Evolutionary conservation across 2,113 vertebrate species (phyloP).

Genomic region (Chloroceryle aenea): DNA sequence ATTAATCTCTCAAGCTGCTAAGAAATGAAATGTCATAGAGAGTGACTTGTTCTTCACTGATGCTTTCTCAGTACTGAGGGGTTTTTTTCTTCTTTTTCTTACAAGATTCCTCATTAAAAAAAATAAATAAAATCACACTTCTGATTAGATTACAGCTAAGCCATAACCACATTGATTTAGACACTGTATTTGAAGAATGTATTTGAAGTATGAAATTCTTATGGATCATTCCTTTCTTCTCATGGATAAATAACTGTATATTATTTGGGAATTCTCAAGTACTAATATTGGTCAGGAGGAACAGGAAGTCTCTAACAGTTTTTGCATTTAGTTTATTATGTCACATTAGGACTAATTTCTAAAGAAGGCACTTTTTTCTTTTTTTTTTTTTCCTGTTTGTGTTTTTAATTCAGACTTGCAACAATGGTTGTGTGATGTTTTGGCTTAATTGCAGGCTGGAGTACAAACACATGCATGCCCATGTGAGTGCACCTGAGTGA

Average conservation of each 20-base stretch:
- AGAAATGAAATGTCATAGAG: constrained; percentile 72
- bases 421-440: neutral
- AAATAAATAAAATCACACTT: neutral
- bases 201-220: neutral
- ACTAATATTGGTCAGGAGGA: neutral
- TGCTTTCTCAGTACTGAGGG: neutral
- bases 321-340: neutral
- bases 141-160: neutral
- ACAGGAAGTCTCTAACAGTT: neutral
- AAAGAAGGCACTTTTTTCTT: neutral
- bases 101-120: constrained; percentile 10
- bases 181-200: neutral
- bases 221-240: neutral
- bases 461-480: neutral
- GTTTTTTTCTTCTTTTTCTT: neutral
- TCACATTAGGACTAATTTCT: neutral
- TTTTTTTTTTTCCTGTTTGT: neutral
- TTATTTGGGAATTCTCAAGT: neutral
- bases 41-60: constrained; percentile 38
- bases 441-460: neutral
- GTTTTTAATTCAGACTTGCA: neutral
- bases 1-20: constrained; percentile 64
- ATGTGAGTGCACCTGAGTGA: neutral
- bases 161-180: neutral
- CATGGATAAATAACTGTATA: neutral